Evolutionary conservation across 1,140 invertebrate genomes (phyloP), one percentile per base, ranked within the genome.

Genomic region (Venturia canescens): DNA sequence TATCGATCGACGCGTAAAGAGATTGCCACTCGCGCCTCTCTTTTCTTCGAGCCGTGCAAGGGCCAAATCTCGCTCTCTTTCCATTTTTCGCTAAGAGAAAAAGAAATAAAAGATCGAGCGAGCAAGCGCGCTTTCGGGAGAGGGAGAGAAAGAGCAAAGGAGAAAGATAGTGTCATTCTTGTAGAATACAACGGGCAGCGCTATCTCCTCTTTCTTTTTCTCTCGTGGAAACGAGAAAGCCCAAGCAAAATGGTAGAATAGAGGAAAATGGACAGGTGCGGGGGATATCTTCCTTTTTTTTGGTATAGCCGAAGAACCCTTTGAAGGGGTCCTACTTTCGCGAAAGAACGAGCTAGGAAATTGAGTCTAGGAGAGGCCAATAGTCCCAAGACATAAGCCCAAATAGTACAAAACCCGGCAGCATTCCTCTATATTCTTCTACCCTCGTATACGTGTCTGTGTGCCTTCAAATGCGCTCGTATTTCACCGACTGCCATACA

Each of bases 1-100:
- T 77, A 77, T 77, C 75, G 75, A 77, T 77, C 75, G 75, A 77
- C 57, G 75, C 31, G 75, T 77, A 77, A 77, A 77, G 57, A 77
- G 75, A 77, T 77, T 77, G 75, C 75, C 75, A 77, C 75, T 77
- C 50, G 27, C 50, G 27, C 23, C 5, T 34, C 74, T 76, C 74
- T 76, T 76, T 76, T 38, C 31, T 76, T 31, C 27, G 11, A 69
- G 27, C 66, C 60, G 60, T 23, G 53, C 23, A 16, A 53, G n/a
- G 18, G 23, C 48, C 4, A 13, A 16, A 27, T 63, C 23, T 27
- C 44, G 71, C 26, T 63, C 23, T 74, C n/a, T 31, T 23, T 53
- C 71, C n/a, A 74, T 57, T 53, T 53, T 74, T 26, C 23, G 31
- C 15, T n/a, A 31, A 16, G 23, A 29, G 21, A 70, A 13, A 16